Evolutionary conservation across 1,140 invertebrate species (phyloP).

Genomic region (Goniozus legneri): DNA sequence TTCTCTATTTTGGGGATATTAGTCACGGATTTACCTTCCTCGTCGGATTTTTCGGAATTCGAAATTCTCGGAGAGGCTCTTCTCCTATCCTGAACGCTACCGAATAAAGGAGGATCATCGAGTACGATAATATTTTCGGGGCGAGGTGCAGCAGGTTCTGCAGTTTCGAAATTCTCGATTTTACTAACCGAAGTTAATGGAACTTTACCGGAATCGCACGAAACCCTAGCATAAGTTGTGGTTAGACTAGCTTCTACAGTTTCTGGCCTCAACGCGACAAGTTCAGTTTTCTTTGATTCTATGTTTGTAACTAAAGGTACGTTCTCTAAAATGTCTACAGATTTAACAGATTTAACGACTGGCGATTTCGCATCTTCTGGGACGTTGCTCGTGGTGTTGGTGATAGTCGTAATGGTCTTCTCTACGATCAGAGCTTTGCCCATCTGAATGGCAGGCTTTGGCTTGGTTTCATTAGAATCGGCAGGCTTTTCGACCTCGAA

Average conservation of each 20-base stretch:
- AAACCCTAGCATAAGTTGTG: slow-evolving; percentile 38
- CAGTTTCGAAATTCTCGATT: neutral
- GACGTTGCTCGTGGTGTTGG: slow-evolving; percentile 12
- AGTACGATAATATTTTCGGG: slow-evolving; percentile 16
- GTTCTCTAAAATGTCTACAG: slow-evolving; percentile 30
- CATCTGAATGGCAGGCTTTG: neutral
- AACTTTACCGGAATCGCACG: neutral
- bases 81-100: slow-evolving; percentile 43
- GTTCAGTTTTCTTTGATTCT: slow-evolving; percentile 27
- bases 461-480: neutral
- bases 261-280: slow-evolving; percentile 40
- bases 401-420: slow-evolving; percentile 24
- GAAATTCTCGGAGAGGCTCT: too few species aligned
- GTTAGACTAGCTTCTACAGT: slow-evolving; percentile 41
- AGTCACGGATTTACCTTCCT: too few species aligned
- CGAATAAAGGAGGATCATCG: slow-evolving; percentile 39
- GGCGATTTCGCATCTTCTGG: slow-evolving; percentile 18
- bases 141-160: slow-evolving; percentile 2
- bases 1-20: too few species aligned
- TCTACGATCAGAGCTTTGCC: slow-evolving; percentile 29
- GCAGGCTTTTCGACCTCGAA: neutral
- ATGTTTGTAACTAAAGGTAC: slow-evolving; percentile 23
- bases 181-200: neutral
- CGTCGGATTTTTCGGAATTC: too few species aligned
- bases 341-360: slow-evolving; percentile 24